Evolutionary conservation across 2,113 vertebrate genomes (phyloP).

Genomic region (Gavia stellata): DNA sequence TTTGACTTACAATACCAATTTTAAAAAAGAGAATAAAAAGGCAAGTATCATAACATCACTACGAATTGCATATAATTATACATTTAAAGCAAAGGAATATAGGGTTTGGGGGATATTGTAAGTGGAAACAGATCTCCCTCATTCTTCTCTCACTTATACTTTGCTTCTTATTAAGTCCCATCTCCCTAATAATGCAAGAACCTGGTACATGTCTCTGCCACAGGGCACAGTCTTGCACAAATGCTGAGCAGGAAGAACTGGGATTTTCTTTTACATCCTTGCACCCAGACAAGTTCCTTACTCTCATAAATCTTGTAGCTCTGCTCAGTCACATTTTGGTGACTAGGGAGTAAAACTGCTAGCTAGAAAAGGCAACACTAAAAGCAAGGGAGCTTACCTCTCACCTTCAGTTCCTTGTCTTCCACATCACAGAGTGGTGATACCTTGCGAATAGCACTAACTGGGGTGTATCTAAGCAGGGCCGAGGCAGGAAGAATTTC

Average conservation of each 20-base stretch:
- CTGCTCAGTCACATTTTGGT: background rate
- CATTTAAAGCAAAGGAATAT: background rate
- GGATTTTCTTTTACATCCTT: background rate
- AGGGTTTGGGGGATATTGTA: background rate
- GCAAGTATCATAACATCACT: background rate
- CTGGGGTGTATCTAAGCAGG: background rate
- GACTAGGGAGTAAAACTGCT: background rate
- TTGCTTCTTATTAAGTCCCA: background rate
- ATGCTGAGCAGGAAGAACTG: background rate
- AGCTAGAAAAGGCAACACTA: background rate
- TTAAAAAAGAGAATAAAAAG: background rate
- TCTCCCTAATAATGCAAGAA: background rate
- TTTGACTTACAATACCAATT: background rate
- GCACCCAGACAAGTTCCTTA: background rate
- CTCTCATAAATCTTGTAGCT: background rate
- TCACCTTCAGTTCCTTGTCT: background rate
- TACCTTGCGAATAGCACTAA: background rate
- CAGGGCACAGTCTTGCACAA: background rate
- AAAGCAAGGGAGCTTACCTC: background rate
- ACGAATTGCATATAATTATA: background rate
- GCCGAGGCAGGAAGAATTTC: background rate
- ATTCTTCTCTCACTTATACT: background rate
- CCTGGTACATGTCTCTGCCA: background rate
- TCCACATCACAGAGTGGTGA: background rate
- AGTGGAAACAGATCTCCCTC: background rate